Conservation (phyloP, 2,888 invertebrate species). For the Cataglyphis cursor region DNA sequence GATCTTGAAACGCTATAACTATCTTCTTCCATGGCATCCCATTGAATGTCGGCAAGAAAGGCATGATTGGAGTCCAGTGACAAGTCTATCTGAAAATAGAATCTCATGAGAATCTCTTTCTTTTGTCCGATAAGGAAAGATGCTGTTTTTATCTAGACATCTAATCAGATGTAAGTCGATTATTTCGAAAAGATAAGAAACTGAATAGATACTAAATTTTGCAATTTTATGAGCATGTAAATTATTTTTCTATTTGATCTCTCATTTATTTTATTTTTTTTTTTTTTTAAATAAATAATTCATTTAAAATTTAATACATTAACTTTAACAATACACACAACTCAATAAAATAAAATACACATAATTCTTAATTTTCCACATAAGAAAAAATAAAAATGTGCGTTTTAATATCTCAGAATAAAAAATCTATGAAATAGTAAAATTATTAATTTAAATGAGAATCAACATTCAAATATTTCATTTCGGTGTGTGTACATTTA, state of each 20-base stretch:
- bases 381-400: background rate
- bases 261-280: background rate
- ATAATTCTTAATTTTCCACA: background rate
- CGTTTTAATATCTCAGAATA: background rate
- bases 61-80: slow-evolving; percentile 68
- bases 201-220: background rate
- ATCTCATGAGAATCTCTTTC: slow-evolving; percentile 61
- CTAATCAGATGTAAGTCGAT: background rate
- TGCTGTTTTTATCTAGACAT: background rate
- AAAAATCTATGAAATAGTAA: background rate
- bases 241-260: background rate
- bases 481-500: background rate
- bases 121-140: slow-evolving; percentile 1
- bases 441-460: background rate
- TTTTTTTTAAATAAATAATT: slow-evolving; percentile 9
- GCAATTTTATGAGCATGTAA: background rate
- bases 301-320: background rate
- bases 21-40: slow-evolving; percentile 80
- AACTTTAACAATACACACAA: slow-evolving; percentile 2
- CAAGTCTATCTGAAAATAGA: slow-evolving; percentile 79
- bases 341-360: background rate
- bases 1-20: slow-evolving; percentile 80
- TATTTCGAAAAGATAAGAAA: background rate
- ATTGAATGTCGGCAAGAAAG: slow-evolving; percentile 79
- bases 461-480: background rate